Conservation (phyloP, 2,113 vertebrate species). For the Gymnorhina tibicen region DNA sequence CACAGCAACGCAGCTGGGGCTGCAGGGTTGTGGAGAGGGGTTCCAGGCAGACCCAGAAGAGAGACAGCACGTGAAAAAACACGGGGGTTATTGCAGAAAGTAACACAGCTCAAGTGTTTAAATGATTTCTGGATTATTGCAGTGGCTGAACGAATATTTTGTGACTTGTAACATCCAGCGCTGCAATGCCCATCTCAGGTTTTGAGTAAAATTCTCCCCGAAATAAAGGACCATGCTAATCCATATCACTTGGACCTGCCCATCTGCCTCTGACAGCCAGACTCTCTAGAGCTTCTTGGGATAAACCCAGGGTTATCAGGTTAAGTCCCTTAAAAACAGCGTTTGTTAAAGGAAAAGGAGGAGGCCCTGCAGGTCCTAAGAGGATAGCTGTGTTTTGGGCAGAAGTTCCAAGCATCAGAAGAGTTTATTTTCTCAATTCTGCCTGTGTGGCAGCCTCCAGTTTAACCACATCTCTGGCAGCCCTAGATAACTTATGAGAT, state of each 20-base stretch:
- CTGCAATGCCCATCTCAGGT: background rate
- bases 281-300: background rate
- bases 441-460: background rate
- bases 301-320: background rate
- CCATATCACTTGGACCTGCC: background rate
- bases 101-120: background rate
- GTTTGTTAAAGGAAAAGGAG: background rate
- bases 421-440: background rate
- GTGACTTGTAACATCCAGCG: accelerated
- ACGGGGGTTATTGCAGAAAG: background rate
- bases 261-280: background rate
- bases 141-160: background rate
- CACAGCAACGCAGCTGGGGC: background rate
- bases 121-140: background rate
- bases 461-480: background rate
- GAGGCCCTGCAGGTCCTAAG: background rate
- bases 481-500: background rate
- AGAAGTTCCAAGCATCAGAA: background rate
- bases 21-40: background rate
- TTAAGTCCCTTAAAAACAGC: background rate
- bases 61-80: background rate
- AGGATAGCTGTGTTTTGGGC: background rate
- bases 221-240: background rate
- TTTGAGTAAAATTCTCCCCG: background rate
- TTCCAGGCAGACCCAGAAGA: background rate